Evolutionary conservation across 2,797 vertebrate genomes (phyloP), one percentile per base, ranked within the genome.

Genomic region (Pachyuromys duprasi): DNA sequence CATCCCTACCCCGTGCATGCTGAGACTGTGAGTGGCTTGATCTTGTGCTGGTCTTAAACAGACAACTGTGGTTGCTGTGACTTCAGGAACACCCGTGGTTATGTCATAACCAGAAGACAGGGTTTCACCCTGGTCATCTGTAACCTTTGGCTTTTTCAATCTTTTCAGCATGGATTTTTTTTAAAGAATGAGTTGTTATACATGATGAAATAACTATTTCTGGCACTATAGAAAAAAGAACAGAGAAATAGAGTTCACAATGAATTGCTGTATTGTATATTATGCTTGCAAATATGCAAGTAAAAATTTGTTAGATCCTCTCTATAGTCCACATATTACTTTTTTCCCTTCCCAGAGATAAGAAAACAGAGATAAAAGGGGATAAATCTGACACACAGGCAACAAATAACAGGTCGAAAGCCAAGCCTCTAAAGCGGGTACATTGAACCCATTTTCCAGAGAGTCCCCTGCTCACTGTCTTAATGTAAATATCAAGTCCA

Each of bases 331-430:
- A n/a, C 4, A 11, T 45, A 7, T 53, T 39, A 87, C 36, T 84
- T 53, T 67, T 82, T 90, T 75, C 24, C 69, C 57, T 49, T 89
- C 93, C 90, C 92, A 82, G 20, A 89, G 17, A 72, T 76, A 65
- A 79, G 15, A 12, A 88, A 49, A 87, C 31, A 36, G 33, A 82
- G 7, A 0, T 69, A 9, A 45, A 33, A 82, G 13, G 12, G 7
- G 4, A 87, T 69, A 90, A 69, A 84, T 33, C 26, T 80, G 5
- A 55, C 83, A 2, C 31, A 83, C 5, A 74, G 13, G 5, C 13
- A 94, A 75, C 13, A 70, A 57, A 53, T 60, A 17, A 28, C 4
- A 83, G 33, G 62, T 36, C 60, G 26, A 78, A 89, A 83, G 3
- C 18, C 20, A 17, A 15, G 7, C 72, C 26, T n/a, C 33, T 75